A percentile compares a stretch with the other conserved stretches of the same genome.
Evolutionary conservation across 1,140 invertebrate species (phyloP).

Genomic region (Drosophila murphyi): DNA sequence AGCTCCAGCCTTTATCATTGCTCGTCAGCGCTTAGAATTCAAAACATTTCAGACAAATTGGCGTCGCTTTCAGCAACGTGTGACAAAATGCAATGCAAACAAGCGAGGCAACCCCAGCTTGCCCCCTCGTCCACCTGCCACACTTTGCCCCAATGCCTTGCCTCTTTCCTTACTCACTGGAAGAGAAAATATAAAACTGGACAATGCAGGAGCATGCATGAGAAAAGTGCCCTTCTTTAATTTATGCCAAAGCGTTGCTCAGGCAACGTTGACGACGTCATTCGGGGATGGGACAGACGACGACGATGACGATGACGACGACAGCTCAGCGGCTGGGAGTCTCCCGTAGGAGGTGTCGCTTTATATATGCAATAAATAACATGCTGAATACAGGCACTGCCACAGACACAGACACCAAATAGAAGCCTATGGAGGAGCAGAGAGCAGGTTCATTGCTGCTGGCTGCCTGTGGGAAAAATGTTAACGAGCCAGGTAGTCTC

Average conservation of each 20-base stretch:
- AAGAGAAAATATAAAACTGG: conserved; percentile 22
- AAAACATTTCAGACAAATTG: conserved; percentile 82
- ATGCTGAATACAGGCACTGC: conserved; percentile 26
- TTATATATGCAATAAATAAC: conserved; percentile 82
- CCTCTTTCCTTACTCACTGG: background rate
- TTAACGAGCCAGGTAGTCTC: conserved; percentile 67
- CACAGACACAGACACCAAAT: background rate
- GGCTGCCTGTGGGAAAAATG: conserved; percentile 67
- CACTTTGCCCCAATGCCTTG: background rate
- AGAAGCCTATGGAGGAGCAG: conserved; percentile 5
- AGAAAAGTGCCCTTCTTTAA: conserved; percentile 71
- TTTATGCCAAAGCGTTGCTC: conserved; percentile 78
- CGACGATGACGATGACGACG: too few relatives aligned
- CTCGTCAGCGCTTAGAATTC: conserved; percentile 68
- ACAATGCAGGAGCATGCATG: conserved; percentile 49
- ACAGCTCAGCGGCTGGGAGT: background rate
- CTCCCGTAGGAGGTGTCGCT: conserved; percentile 59
- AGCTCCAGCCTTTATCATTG: background rate
- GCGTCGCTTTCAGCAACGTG: conserved; percentile 79
- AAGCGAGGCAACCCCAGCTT: conserved; percentile 8
- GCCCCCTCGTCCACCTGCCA: background rate
- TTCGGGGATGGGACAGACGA: conserved; percentile 32
- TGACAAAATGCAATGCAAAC: conserved; percentile 80
- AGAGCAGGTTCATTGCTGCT: background rate
- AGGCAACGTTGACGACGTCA: conserved; percentile 79